These are phyloP conservation scores for Drosophila mulleri DNA, from an alignment of 2,888 invertebrate genomes.

Conservation along the genomic window DNA sequence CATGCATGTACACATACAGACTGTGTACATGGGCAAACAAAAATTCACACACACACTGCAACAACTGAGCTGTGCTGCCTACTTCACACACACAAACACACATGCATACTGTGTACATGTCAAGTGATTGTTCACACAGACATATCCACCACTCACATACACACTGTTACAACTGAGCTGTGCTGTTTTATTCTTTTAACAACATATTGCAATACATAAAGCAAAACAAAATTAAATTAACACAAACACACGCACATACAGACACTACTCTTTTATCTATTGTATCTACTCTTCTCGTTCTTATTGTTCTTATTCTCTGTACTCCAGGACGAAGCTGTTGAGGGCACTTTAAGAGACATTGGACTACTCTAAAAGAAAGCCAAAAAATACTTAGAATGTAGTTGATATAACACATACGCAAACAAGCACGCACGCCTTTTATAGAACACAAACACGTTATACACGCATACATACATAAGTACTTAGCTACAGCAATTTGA, in stretches of 20 bases:
- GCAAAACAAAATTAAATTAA: slow-evolving; percentile 13
- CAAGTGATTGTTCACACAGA: slow-evolving; percentile 11
- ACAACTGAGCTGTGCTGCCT: slow-evolving; percentile 48
- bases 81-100: slow-evolving; percentile 20
- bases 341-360: slow-evolving; percentile 96
- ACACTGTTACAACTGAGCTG: slow-evolving; percentile 25
- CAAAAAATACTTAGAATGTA: slow-evolving; percentile 61
- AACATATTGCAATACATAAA: slow-evolving; percentile 18
- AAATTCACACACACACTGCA: neutral
- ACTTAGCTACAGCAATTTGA: slow-evolving; percentile 25
- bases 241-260: slow-evolving; percentile 13
- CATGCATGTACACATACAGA: slow-evolving; percentile 15
- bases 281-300: slow-evolving; percentile 78
- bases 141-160: slow-evolving; percentile 12
- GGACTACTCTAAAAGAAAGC: slow-evolving; percentile 90
- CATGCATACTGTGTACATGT: slow-evolving; percentile 3
- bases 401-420: slow-evolving; percentile 59
- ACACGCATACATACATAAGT: slow-evolving; percentile 29
- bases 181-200: slow-evolving; percentile 54
- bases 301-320: slow-evolving; percentile 81
- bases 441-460: slow-evolving; percentile 40
- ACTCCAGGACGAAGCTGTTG: slow-evolving; percentile 95
- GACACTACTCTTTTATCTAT: slow-evolving; percentile 53
- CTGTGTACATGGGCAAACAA: slow-evolving; percentile 2
- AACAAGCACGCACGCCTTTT: slow-evolving; percentile 45